Conservation (phyloP, 2,113 vertebrate genomes). For the Aleadryas rufinucha region DNA sequence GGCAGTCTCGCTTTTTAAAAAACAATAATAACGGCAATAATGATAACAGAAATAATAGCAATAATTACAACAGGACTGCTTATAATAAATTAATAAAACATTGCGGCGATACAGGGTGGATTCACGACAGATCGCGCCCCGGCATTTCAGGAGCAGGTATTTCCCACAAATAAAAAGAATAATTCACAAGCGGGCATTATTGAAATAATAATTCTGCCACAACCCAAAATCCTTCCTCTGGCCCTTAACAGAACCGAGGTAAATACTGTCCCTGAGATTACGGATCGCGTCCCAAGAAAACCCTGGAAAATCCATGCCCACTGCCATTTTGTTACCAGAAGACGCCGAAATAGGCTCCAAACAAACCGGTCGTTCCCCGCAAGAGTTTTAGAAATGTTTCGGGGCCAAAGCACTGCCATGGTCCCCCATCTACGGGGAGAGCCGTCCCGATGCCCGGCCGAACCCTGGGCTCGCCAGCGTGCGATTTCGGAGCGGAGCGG, state of each 20-base stretch:
- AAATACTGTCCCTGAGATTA: not conserved
- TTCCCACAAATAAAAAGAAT: slow-evolving; percentile 39
- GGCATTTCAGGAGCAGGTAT: not conserved
- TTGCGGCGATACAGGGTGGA: not conserved
- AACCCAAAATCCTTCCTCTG: not conserved
- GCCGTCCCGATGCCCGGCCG: not conserved
- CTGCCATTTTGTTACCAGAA: slow-evolving; percentile 63
- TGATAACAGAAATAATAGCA: not conserved
- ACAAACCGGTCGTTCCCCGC: not conserved
- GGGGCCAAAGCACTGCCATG: not conserved
- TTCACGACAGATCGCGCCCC: not conserved
- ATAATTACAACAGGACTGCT: not conserved
- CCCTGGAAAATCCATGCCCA: slow-evolving; percentile 23
- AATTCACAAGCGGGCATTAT: not conserved
- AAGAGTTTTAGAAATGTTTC: slow-evolving; percentile 28
- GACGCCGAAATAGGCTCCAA: slow-evolving; percentile 10
- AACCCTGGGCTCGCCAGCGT: not conserved
- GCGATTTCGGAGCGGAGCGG: not conserved
- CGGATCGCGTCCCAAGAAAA: not conserved
- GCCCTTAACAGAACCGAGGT: not conserved
- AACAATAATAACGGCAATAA: not conserved
- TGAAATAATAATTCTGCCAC: not conserved
- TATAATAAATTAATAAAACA: not conserved
- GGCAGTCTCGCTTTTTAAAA: not conserved
- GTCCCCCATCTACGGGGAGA: not conserved